These are phyloP conservation scores for Glossosoma conforme DNA, from an alignment of 1,140 invertebrate genomes.

Conservation along the genomic window DNA sequence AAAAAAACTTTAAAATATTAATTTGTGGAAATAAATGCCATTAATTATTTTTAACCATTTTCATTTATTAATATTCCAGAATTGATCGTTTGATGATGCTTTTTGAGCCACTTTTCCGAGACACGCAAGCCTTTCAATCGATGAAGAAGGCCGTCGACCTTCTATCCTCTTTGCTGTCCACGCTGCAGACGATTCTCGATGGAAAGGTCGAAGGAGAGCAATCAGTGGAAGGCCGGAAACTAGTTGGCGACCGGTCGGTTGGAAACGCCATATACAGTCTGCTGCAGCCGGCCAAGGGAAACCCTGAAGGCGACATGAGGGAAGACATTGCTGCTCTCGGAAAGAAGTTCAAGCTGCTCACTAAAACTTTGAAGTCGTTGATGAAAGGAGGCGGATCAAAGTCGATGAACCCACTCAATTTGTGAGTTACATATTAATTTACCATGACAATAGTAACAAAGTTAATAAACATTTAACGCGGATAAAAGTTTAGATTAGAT, in stretches of 20 bases:
- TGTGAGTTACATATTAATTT: constrained; percentile 20
- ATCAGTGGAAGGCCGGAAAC: neutral
- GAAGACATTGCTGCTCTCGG: constrained; percentile 29
- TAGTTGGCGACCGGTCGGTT: neutral
- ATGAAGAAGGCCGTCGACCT: constrained; percentile 35
- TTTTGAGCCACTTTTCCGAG: constrained; percentile 40
- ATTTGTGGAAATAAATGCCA: neutral
- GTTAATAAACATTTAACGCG: too few species aligned
- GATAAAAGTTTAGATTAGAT: too few species aligned
- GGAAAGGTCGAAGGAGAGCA: neutral
- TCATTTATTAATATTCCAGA: constrained; percentile 34
- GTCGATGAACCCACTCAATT: neutral
- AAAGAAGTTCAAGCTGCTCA: constrained; percentile 11
- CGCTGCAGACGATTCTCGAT: constrained; percentile 6
- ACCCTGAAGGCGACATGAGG: constrained; percentile 32
- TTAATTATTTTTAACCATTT: neutral
- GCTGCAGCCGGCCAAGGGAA: constrained; percentile 32
- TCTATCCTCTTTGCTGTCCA: constrained; percentile 1
- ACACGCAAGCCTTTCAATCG: constrained; percentile 38
- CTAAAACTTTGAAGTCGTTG: constrained; percentile 8
- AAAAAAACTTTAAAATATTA: neutral
- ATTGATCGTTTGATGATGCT: constrained; percentile 37
- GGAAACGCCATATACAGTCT: constrained; percentile 1
- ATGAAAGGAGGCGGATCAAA: neutral
- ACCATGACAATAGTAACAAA: too few species aligned